Evolutionary conservation across 2,797 vertebrate species (phyloP), one percentile per base, ranked within the genome.

Genomic region (Thripadectes ignobilis): DNA sequence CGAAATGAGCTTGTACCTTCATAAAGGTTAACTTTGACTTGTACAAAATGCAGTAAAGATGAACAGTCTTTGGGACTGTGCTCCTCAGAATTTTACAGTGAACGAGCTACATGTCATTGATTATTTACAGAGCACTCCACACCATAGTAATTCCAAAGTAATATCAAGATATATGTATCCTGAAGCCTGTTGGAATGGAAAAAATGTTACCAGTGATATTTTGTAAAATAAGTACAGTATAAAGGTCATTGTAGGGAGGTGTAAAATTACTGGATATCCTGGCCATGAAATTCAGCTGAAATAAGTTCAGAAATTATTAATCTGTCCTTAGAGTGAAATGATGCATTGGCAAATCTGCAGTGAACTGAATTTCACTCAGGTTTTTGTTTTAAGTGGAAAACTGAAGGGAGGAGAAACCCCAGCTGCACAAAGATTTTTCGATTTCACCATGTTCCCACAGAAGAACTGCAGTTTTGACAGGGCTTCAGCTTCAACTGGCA

Each of bases 391-490:
- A 97, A 97, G 92, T 89, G 91, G 75, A 94, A 96, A 94, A 90
- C 81, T 79, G 76, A 76, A 83, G 68, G 83, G 84, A 84, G 88
- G 91, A 93, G 89, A 96, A 96, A 93, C 89, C 92, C 89, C 93
- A 96, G 94, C 93, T 94, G 93, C 87, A 93, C 88, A 91, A 96
- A 94, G 94, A 95, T 93, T 95, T 49, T 94, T 95, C 84, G 38
- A 95, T 96, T 95, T 96, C 93, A 96, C 91, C 93, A 55, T 87
- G 93, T 97, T 96, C 94, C 92, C 96, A 96, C 91, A 89, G 95
- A 92, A 95, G 95, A 97, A 68, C 93, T 96, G 90, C 95, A 96
- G 97, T 97, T 97, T 97, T 97, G 97, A 97, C 96, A 97, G 89
- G 88, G 83, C 81, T 97, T 97, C 96, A 96, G 88, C 94, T 97